phyloP scores from a whole-genome alignment of 2,888 invertebrate genomes.

The Drymonia ruficornis region DNA sequence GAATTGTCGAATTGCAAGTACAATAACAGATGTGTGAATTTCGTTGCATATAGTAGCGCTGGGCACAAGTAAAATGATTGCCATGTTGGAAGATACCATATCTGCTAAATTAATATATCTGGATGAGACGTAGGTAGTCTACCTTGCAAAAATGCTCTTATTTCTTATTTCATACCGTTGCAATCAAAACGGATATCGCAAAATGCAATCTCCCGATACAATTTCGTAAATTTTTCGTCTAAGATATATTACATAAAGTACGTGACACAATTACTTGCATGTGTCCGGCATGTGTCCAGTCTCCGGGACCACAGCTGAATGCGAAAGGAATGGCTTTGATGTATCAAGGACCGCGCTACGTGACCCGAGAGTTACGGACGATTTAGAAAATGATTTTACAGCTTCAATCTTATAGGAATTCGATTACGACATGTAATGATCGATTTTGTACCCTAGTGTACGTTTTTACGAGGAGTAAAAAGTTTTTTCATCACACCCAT shows the following conservation, averaged over 20 bases:
- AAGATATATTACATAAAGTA: slow-evolving; percentile 44
- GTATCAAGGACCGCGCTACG: slow-evolving; percentile 58
- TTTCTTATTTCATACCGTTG: background rate
- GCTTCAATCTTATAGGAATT: slow-evolving; percentile 33
- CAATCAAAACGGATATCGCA: background rate
- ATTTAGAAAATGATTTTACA: slow-evolving; percentile 55
- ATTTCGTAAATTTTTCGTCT: slow-evolving; percentile 34
- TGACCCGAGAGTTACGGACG: slow-evolving; percentile 48
- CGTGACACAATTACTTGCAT: slow-evolving; percentile 53
- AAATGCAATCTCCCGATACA: slow-evolving; percentile 13
- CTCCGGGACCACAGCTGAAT: slow-evolving; percentile 38
- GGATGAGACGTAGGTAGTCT: no score
- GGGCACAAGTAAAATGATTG: no score
- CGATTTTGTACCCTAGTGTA: no score
- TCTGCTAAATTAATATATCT: no score
- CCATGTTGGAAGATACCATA: no score
- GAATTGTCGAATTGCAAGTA: no score
- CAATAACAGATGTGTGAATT: no score
- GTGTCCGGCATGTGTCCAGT: slow-evolving; percentile 44
- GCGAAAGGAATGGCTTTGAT: slow-evolving; percentile 48
- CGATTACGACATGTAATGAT: slow-evolving; percentile 14
- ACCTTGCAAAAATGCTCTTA: no score
- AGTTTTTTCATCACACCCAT: no score
- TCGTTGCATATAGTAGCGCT: no score
- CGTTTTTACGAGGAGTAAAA: no score